Evolutionary conservation across 2,888 invertebrate genomes (phyloP), one percentile per base, ranked within the genome.

Genomic region (Cephus runcator): DNA sequence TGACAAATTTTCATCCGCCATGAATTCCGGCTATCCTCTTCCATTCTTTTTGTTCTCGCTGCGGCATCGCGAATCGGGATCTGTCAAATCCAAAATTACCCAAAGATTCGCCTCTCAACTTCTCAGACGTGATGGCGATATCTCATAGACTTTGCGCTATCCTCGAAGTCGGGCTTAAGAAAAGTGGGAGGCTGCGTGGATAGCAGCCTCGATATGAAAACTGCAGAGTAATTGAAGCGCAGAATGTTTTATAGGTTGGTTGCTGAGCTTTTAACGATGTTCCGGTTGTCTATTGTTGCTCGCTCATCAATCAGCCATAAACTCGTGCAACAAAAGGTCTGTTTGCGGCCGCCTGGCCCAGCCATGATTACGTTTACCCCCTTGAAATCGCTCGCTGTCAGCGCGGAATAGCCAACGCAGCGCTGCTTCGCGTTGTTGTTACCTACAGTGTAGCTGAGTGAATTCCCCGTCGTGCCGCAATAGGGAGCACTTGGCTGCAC

Each of bases 251-350:
- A 34, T 73, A 75, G 35, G 69, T 31, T 69, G 68, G 75, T 35
- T 35, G 77, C 77, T 76, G 69, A 34, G 68, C 75, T 83, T 81
- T 80, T 80, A 81, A 81, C 77, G 75, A 69, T 75, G 75, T 75
- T 73, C 78, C 79, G 75, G 75, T 34, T 79, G 78, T 77, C 80
- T 80, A 79, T 79, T 79, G 76, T 78, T 75, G 77, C 68, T 34
- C 80, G 75, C 75, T 81, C 79, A 81, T 80, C 80, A 79, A 79
- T 81, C 80, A 79, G 76, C 77, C 77, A 75, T 81, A 81, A 79
- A 80, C 71, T 79, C 75, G 23, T 73, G 69, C 76, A 76, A 81
- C 79, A 81, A 81, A 80, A 80, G 80, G 76, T 75, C 73, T 40
- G 74, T 74, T 34, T 15, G 23, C 40, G 74, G 75, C 56, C 71